A percentile compares a stretch with the other conserved stretches of the same genome.
Conservation (phyloP, 2,797 vertebrate species). For the Falco cherrug region DNA sequence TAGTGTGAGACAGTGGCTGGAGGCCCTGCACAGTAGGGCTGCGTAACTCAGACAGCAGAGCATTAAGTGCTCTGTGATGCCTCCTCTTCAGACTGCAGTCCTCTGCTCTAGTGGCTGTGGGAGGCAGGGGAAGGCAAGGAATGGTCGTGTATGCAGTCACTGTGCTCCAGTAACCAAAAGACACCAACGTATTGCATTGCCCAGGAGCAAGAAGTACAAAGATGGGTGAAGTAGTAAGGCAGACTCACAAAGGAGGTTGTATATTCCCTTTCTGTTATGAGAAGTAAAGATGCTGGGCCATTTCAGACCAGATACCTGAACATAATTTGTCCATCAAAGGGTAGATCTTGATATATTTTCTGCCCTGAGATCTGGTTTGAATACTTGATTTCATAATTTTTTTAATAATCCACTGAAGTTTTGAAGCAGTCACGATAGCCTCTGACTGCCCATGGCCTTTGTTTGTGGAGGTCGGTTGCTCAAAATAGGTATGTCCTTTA, state of each 20-base stretch:
- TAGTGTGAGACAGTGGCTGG: not conserved
- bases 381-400: not conserved
- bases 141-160: fast-evolving
- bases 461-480: not conserved
- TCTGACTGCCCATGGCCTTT: not conserved
- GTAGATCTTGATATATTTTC: not conserved
- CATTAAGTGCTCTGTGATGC: not conserved
- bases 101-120: not conserved
- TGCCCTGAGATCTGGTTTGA: not conserved
- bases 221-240: not conserved
- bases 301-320: not conserved
- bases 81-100: not conserved
- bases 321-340: not conserved
- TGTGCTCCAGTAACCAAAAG: not conserved
- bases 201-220: not conserved
- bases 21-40: not conserved
- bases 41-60: not conserved
- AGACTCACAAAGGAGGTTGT: not conserved
- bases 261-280: not conserved
- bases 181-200: not conserved
- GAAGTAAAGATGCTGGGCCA: not conserved
- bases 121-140: not conserved
- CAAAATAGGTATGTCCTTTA: not conserved
- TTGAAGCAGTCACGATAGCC: not conserved
- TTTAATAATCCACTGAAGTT: not conserved